Percentiles rank a stretch among this genome's conserved stretches.
These are phyloP conservation scores for Cinclus mexicanus DNA, from an alignment of 2,113 vertebrate species.

Conservation along the genomic window DNA sequence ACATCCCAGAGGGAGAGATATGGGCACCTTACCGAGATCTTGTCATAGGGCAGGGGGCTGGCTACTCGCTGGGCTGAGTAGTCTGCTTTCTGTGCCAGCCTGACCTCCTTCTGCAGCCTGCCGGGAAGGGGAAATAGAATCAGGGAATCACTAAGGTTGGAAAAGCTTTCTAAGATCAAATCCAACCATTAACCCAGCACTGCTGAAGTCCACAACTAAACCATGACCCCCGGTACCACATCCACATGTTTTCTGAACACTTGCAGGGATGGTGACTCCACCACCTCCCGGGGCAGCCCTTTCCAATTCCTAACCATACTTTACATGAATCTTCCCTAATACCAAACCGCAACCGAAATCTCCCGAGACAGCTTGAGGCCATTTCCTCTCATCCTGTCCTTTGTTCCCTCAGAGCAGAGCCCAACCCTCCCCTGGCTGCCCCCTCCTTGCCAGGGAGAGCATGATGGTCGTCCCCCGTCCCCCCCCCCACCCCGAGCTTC, in stretches of 20 bases:
- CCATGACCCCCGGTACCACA: not conserved
- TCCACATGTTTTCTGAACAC: not conserved
- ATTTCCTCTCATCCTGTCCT: not conserved
- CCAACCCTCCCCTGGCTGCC: accelerated
- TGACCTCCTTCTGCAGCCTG: constrained; percentile 85
- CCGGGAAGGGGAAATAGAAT: not conserved
- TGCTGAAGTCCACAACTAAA: not conserved
- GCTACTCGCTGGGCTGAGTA: constrained; percentile 74
- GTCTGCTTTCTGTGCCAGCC: constrained; percentile 83
- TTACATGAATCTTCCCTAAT: not conserved
- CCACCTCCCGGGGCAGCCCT: not conserved
- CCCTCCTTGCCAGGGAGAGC: not conserved
- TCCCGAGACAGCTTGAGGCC: not conserved
- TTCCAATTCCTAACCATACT: not conserved
- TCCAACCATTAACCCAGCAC: not conserved
- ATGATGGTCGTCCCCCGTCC: too few species aligned
- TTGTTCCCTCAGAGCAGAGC: not conserved
- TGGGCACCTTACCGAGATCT: constrained; percentile 75
- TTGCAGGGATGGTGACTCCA: not conserved
- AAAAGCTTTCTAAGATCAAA: not conserved
- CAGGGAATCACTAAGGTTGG: not conserved
- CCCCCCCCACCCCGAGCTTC: not conserved
- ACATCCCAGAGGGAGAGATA: too few species aligned
- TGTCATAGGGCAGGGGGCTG: constrained; percentile 73
- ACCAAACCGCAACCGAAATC: not conserved